Conservation (phyloP, 2,888 invertebrate genomes). For the Cantharis flavilabris region DNA sequence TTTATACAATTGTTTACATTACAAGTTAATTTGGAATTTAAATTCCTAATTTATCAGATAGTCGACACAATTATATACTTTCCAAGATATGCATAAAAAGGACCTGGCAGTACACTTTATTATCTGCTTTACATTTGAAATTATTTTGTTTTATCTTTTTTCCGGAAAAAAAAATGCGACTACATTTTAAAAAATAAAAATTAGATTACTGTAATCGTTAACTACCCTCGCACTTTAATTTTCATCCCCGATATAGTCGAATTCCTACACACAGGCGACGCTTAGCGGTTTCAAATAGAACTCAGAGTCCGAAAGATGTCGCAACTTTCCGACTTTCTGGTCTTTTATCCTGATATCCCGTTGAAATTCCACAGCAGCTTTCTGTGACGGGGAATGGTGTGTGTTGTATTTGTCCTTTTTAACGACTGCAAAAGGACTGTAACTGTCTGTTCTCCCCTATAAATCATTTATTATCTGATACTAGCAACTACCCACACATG, state of each 20-base stretch:
- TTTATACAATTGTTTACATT: constrained; percentile 57
- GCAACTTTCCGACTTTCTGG: constrained; percentile 41
- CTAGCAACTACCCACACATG: constrained; percentile 30
- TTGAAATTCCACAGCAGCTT: constrained; percentile 30
- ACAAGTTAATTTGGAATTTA: constrained; percentile 57
- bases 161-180: background rate
- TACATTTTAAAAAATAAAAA: background rate
- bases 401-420: constrained; percentile 26
- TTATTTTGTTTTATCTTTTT: background rate
- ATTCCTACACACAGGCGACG: constrained; percentile 50
- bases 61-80: constrained; percentile 23
- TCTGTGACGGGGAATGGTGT: constrained; percentile 21
- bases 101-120: background rate
- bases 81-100: constrained; percentile 12
- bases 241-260: constrained; percentile 20
- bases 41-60: constrained; percentile 55
- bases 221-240: background rate
- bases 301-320: constrained; percentile 50
- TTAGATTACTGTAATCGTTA: background rate
- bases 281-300: constrained; percentile 49
- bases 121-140: background rate
- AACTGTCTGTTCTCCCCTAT: constrained; percentile 21
- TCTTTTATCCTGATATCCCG: constrained; percentile 23
- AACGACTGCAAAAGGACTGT: constrained; percentile 26
- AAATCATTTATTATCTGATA: constrained; percentile 33